Evolutionary conservation across 2,113 vertebrate species (phyloP).

Genomic region (Corapipo altera): DNA sequence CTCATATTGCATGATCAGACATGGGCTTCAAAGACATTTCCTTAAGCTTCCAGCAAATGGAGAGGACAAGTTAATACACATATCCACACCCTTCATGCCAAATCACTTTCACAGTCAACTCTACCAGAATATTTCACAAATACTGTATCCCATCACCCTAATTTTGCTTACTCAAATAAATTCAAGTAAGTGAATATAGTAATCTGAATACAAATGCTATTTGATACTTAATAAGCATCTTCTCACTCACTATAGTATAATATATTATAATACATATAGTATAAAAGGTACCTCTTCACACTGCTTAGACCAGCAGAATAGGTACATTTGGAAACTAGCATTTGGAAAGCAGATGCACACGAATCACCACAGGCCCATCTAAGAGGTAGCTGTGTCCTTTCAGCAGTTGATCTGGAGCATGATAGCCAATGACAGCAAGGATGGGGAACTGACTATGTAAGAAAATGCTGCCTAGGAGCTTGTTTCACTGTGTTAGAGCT

Average conservation of each 20-base stretch:
- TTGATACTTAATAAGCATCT: not conserved
- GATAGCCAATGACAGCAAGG: not conserved
- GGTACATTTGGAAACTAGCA: not conserved
- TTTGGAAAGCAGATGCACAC: not conserved
- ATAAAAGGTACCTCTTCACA: not conserved
- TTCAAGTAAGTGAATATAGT: not conserved
- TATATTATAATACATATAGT: not conserved
- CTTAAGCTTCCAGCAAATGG: not conserved
- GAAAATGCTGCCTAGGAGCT: not conserved
- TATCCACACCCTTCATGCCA: not conserved
- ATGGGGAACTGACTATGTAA: not conserved
- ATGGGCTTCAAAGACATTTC: not conserved
- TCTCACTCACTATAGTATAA: not conserved
- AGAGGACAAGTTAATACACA: not conserved
- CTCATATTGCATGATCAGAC: not conserved
- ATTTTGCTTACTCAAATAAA: not conserved
- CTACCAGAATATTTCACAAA: not conserved
- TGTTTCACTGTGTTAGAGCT: not conserved
- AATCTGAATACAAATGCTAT: not conserved
- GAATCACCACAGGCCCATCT: not conserved
- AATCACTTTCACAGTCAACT: not conserved
- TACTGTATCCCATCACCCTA: not conserved
- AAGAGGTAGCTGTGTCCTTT: not conserved
- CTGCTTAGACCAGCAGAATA: not conserved
- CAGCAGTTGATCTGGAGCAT: not conserved